Base-by-base conservation (phyloP, 2,888 invertebrate genomes). In the Pogonocherus hispidulus region DNA sequence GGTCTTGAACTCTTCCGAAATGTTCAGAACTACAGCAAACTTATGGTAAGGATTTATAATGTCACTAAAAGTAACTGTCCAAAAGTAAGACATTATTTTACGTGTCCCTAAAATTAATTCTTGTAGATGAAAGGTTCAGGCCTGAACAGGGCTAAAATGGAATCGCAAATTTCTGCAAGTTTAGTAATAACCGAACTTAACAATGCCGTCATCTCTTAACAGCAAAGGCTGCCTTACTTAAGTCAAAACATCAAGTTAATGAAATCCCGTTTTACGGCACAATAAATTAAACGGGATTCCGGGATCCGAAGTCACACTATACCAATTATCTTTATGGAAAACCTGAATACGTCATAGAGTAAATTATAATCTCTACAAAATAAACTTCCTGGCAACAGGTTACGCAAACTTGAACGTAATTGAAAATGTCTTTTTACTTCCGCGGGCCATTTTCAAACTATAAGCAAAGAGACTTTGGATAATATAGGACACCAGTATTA, bases 241-340 rank as follows among this genome's bases (percentile, higher is more conserved):
- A 37, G 57, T 57, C 23, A 57, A 44, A 44, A 41, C 57, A 41
- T 57, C 23, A 57, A 57, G 46, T 32, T 57, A 57, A 41, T 57
- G 57, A 44, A 16, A 44, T 22, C 37, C n/a, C 46, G 22, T 44
- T 55, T 57, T 57, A 57, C 20, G 44, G 20, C 37, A 57, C 44
- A n/a, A 57, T 57, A 57, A 57, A 57, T 22, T 44, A 44, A 57
- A 44, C 20, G 9, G 57, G 22, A 46, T 44, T 9, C 41, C 41
- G 14, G 16, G 8, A 14, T 20, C 8, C 8, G 16, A 44, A 57
- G 22, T 44, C n/a, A 22, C 18, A 11, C 44, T 23, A 41, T 44
- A 57, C 44, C 44, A 57, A 57, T 57, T 44, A 37, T 57, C 57
- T 44, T 44, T 19, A 44, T 44, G 57, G 37, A 37, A 57, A 57